Evolutionary conservation across 37 sponge, comb jelly and placozoan genomes (phyloP), one percentile per base, ranked within the genome.

Genomic region (Hormiphora californensis): DNA sequence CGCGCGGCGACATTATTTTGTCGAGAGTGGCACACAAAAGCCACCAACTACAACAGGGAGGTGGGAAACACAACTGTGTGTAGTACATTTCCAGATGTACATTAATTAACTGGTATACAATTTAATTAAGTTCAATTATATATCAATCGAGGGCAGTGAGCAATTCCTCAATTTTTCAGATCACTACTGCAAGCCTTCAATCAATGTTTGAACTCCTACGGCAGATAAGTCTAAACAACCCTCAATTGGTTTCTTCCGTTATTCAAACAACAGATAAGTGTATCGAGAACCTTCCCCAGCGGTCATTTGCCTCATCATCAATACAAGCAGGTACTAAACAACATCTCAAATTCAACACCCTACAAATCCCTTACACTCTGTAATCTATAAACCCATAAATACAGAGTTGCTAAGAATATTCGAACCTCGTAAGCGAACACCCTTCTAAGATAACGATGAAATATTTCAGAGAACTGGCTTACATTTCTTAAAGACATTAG

Each of bases 31-130:
- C 81, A 27, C 43, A 73, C 5, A 11, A 36, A 11, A 40, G 46
- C 46, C 38, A 33, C 81, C 81, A 43, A 43, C 81, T 73, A 73
- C 43, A 73, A 73, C 81, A 73, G 40, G 46, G 40, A 33, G 39
- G 23, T 38, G 37, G 30, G 28, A 46, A 43, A 46, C 81, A 46
- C 81, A 73, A 11, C 8, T 41, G 81, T 65, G 67, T 65, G 35
- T 65, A 59, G 22, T n/a, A 65, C 15, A 38, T 30, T 8, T 15
- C 15, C 4, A 32, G 33, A 38, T 36, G 35, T 38, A 15, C 30
- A 21, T 65, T 65, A 36, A 7, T n/a, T n/a, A n/a, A n/a, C n/a
- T n/a, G n/a, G n/a, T n/a, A n/a, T n/a, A n/a, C n/a, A n/a, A n/a
- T n/a, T n/a, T n/a, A n/a, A n/a, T n/a, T n/a, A n/a, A n/a, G n/a